Percentiles rank a stretch among this genome's conserved stretches.
Conservation (phyloP, 2,888 invertebrate species). For the Monoplex corrugatus region DNA sequence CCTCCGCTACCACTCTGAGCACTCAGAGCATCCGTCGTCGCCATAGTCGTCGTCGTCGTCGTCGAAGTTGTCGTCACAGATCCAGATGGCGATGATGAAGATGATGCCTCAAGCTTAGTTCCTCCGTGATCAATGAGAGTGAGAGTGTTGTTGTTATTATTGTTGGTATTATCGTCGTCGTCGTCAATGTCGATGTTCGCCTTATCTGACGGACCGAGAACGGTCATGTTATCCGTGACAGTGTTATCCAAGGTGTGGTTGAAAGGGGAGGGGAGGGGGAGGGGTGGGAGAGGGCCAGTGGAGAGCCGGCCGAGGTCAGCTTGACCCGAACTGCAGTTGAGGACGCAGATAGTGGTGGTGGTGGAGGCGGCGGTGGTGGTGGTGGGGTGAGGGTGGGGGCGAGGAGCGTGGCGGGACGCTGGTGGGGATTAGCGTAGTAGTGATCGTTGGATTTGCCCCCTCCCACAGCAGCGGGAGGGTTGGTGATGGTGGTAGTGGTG, state of each 20-base stretch:
- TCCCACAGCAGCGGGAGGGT: too few species aligned
- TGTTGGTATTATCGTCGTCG: background rate
- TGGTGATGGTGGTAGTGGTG: too few species aligned
- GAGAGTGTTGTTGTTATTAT: background rate
- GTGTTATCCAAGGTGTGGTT: background rate
- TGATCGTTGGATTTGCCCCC: too few species aligned
- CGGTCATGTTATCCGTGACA: background rate
- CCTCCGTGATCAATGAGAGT: background rate
- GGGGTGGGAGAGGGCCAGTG: background rate
- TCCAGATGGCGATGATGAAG: background rate
- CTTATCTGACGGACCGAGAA: background rate
- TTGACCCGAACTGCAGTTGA: constrained; percentile 1
- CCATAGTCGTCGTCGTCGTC: background rate
- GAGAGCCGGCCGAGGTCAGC: background rate
- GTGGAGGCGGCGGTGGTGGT: background rate
- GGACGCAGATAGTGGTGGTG: background rate
- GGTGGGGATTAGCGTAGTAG: too few species aligned
- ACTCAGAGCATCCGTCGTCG: background rate
- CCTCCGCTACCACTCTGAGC: background rate
- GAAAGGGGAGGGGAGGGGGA: background rate
- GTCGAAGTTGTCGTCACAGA: background rate
- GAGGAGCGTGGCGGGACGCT: background rate
- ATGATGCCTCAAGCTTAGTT: background rate
- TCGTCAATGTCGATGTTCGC: background rate
- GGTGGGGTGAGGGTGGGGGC: background rate